A percentile compares a stretch with the other conserved stretches of the same genome.
phyloP scores from a whole-genome alignment of 1,140 invertebrate species.

The Magallana ariakensis region DNA sequence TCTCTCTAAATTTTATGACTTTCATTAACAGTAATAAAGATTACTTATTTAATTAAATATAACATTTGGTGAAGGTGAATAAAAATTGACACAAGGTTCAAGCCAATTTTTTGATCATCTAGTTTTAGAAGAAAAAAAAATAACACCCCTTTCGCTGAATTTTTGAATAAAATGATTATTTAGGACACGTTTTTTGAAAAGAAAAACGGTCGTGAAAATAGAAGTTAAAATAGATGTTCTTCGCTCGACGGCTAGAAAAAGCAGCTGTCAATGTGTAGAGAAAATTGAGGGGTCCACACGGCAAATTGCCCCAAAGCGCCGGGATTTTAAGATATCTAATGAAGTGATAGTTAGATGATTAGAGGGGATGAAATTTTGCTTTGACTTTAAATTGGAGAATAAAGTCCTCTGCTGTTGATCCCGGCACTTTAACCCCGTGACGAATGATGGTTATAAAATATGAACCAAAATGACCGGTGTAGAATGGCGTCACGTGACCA shows the following conservation, averaged over 20 bases:
- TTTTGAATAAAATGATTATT: slow-evolving; percentile 7
- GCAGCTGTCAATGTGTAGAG: slow-evolving; percentile 27
- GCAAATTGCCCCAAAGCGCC: slow-evolving; percentile 21
- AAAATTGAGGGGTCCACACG: slow-evolving; percentile 6
- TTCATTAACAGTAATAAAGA: background rate
- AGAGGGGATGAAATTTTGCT: slow-evolving; percentile 32
- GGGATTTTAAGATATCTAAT: slow-evolving; percentile 25
- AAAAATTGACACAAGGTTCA: background rate
- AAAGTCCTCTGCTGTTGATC: slow-evolving; percentile 18
- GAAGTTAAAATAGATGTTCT: slow-evolving; percentile 26
- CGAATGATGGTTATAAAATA: slow-evolving; percentile 37
- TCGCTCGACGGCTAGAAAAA: slow-evolving; percentile 1
- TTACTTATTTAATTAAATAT: slow-evolving; percentile 1
- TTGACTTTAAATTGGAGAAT: slow-evolving; percentile 31
- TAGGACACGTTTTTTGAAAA: background rate
- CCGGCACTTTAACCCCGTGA: background rate
- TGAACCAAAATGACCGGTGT: slow-evolving; percentile 20
- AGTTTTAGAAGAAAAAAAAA: slow-evolving; percentile 16
- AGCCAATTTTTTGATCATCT: background rate
- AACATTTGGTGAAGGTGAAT: background rate
- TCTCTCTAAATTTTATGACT: background rate
- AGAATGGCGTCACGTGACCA: slow-evolving; percentile 1
- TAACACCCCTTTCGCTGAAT: background rate
- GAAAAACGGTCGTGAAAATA: slow-evolving; percentile 12
- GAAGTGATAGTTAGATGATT: slow-evolving; percentile 38